Evolutionary conservation across 2,797 vertebrate species (phyloP), one percentile per base, ranked within the genome.

Genomic region (Allenopithecus nigroviridis): DNA sequence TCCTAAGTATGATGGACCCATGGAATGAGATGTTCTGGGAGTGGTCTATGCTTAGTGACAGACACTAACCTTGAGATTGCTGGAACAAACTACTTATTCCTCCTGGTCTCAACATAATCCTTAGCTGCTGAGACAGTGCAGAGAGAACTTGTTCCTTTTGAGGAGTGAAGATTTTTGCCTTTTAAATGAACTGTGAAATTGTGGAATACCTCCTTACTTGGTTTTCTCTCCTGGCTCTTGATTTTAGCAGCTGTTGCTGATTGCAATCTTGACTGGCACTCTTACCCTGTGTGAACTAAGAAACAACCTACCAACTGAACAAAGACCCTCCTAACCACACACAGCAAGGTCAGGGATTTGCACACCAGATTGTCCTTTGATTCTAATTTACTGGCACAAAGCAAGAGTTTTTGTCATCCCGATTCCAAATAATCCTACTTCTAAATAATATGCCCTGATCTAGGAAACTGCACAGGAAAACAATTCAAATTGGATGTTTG

Each of bases 391-490:
- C 43, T 64, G 81, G 55, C 55, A 28, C 30, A 79, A 75, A 89
- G 39, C 48, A 87, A 95, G 70, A 83, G 17, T 57, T 50, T 48
- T 36, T 84, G 72, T 68, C 33, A n/a, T 88, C 33, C 19, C 81
- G 28, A 14, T 72, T 96, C 17, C 48, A 90, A 84, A 72, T 39
- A 57, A 93, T 36, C 28, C 81, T 61, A 59, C 78, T 28, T 94
- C 75, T n/a, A 26, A 79, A 68, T 78, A 86, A 74, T 28, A n/a
- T n/a, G 39, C 53, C 80, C 41, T 68, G 48, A 39, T 83, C 41
- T 81, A 95, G 87, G 55, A 94, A 85, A 81, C 50, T 96, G 86
- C 83, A 97, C 22, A 93, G 79, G 86, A 84, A 91, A 94, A 91
- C 28, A 87, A 83, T 81, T 95, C 36, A 64, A 21, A 59, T 43